Base-by-base conservation (phyloP, 2,888 invertebrate species). In the Drosophila neutralis region DNA sequence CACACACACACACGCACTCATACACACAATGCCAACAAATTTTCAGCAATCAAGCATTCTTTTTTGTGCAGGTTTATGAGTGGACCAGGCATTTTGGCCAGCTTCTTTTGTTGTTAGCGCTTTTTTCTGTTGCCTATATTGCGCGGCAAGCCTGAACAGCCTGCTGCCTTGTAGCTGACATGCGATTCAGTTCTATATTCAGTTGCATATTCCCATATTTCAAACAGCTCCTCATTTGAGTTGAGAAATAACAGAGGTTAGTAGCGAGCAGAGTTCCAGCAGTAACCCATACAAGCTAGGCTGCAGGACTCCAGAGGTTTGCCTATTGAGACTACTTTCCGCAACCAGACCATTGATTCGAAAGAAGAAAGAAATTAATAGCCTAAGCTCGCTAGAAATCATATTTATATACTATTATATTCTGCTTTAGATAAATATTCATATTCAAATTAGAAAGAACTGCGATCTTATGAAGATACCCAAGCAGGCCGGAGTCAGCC, bases 21-120 rank as follows among this genome's bases (percentile, higher is more conserved):
- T 13, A 24, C 24, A 24, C 24, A 72, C 70, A 69, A 64, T 59
- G 69, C 64, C 66, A 70, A 69, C 79, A 78, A 83, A 89, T 83
- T 87, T 83, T 76, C 71, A 56, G 84, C 82, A 89, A 89, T 88
- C 89, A 80, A 67, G 33, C 59, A 29, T 24, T 27, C 13, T 33
- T 49, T 49, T 62, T 48, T 35, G 36, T 33, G 4, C 21, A n/a
- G 31, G 51, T 67, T 78, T 67, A 57, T 57, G 83, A 68, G 67
- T 67, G 64, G 52, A 52, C 64, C 52, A 52, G 61, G 27, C 29
- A 49, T 21, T 56, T 31, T 38, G 65, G 56, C 64, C 68, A 64
- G 69, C 85, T 66, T 73, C 13, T 68, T 49, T 18, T 15, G 38
- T 58, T 62, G 36, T 33, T 61, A n/a, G 38, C 15, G 60, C 7